Evolutionary conservation across 2,888 invertebrate species (phyloP), one percentile per base, ranked within the genome.

Genomic region (Bombylius discolor): DNA sequence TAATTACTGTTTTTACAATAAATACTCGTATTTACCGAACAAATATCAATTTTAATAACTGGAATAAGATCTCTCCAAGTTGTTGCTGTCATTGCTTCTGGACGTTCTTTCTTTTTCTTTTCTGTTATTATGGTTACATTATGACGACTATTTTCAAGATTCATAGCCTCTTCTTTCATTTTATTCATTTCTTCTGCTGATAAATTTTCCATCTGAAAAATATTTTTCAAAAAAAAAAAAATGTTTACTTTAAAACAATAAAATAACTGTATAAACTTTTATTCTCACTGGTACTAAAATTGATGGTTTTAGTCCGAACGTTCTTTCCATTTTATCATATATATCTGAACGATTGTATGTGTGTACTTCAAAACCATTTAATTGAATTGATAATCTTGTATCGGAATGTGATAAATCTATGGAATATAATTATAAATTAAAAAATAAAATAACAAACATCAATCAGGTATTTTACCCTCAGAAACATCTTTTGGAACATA

Each of bases 21-120:
- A 23, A 23, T 23, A 23, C 23, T 23, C 23, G 23, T 34, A 76
- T 80, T 77, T 71, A 84, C 84, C 42, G 90, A 87, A 64, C 89
- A 89, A 52, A 98, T 83, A 70, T 97, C 96, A 62, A 94, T 80
- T 78, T 97, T 97, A 59, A 95, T 95, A 55, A 96, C 94, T 44
- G 97, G 97, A 68, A 97, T 91, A 62, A 97, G 81, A 76, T 96
- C 95, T 61, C 96, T 79, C 97, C 96, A 97, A 4, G 91, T 90
- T 63, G 89, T 81, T 5, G 89, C 89, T 76, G 89, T 85, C 59
- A 88, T 88, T 9, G 89, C 89, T 67, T 89, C 89, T 3, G 89
- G 85, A 62, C 86, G 77, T 60, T 76, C 76, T 51, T 77, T 76
- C 51, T 69, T 71, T 52, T 72, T 71, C 23, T 69, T 68, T 44